Conservation (phyloP, 2,113 vertebrate species). For the Bubo scandiacus region DNA sequence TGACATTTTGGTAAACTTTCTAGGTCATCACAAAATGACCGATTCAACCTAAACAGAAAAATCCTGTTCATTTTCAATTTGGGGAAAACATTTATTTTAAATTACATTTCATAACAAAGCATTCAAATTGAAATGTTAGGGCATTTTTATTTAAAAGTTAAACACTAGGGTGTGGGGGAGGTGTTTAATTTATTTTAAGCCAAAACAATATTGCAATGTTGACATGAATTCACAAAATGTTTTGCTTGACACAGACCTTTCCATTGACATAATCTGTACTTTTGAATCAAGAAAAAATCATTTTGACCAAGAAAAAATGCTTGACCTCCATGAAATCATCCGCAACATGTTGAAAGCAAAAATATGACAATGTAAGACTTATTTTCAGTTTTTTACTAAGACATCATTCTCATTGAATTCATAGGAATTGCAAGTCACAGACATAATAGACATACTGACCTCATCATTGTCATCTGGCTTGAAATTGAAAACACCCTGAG, state of each 20-base stretch:
- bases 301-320: neutral
- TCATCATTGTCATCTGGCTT: neutral
- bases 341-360: neutral
- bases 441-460: neutral
- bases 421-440: neutral
- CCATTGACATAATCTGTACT: neutral
- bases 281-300: neutral
- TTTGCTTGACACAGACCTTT: neutral
- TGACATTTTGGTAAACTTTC: neutral
- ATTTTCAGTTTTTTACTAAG: neutral
- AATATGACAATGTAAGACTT: neutral
- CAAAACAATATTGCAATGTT: neutral
- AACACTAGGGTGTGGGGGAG: rapidly evolving
- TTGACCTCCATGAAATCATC: neutral
- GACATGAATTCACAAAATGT: neutral
- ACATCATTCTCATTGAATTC: neutral
- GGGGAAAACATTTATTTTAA: neutral
- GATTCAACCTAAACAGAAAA: neutral
- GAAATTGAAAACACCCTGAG: neutral
- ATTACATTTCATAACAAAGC: neutral
- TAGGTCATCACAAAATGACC: neutral
- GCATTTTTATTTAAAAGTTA: neutral
- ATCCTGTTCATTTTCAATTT: neutral
- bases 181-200: neutral
- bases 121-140: rapidly evolving